These are phyloP conservation scores for Chymomyza procnemis DNA, from an alignment of 2,888 invertebrate genomes.

Conservation along the genomic window DNA sequence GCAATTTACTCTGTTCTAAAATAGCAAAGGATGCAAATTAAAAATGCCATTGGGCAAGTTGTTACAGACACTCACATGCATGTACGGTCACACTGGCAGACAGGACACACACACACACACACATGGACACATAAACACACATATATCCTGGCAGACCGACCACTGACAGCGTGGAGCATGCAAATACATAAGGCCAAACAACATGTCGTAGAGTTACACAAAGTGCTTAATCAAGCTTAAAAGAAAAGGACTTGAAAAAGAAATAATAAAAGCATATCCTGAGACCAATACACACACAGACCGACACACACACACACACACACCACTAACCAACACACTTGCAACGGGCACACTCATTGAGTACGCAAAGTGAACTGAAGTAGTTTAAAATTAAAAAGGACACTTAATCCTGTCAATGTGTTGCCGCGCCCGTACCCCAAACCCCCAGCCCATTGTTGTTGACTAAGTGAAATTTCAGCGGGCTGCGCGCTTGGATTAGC, in stretches of 20 bases:
- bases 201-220: constrained; percentile 70
- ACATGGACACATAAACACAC: not conserved
- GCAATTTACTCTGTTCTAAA: constrained; percentile 23
- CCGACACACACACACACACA: constrained; percentile 11
- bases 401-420: constrained; percentile 63
- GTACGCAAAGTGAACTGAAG: constrained; percentile 65
- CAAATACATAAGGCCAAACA: constrained; percentile 28
- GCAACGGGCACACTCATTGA: constrained; percentile 42
- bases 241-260: constrained; percentile 57
- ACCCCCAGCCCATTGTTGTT: constrained; percentile 5
- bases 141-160: not conserved
- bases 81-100: not conserved
- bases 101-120: too few species aligned
- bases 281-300: constrained; percentile 1
- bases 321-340: constrained; percentile 2
- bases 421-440: constrained; percentile 30
- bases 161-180: constrained; percentile 32
- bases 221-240: constrained; percentile 73
- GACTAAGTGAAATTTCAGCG: constrained; percentile 54
- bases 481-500: constrained; percentile 54
- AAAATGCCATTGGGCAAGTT: constrained; percentile 60
- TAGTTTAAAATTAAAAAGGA: constrained; percentile 72
- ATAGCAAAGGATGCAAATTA: constrained; percentile 48
- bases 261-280: constrained; percentile 17
- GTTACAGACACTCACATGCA: not conserved